Evolutionary conservation across 2,113 vertebrate genomes (phyloP).

Genomic region (Hippopotamus amphibius): DNA sequence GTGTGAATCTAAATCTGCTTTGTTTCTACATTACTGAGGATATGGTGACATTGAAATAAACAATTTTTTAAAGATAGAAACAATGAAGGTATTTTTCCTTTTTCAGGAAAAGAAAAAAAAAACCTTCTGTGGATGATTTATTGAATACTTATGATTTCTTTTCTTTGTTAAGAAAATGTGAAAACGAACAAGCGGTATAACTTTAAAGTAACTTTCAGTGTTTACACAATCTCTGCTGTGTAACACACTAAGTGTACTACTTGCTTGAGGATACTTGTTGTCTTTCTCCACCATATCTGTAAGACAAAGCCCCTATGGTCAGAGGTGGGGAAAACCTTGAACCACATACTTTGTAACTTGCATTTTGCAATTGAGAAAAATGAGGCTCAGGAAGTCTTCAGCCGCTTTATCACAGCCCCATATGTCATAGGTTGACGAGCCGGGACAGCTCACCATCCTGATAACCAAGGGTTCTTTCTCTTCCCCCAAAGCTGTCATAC

Average conservation of each 20-base stretch:
- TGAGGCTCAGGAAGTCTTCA: neutral
- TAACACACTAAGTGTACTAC: neutral
- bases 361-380: neutral
- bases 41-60: constrained; percentile 18
- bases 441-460: neutral
- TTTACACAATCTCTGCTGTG: neutral
- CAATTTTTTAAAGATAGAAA: constrained; percentile 22
- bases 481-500: neutral
- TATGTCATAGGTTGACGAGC: neutral
- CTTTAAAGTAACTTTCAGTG: neutral
- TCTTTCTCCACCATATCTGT: neutral
- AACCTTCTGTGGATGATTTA: neutral
- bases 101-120: neutral
- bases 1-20: neutral
- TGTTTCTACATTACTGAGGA: constrained; percentile 47
- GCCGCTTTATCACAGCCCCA: neutral
- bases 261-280: neutral
- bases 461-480: neutral
- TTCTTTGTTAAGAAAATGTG: neutral
- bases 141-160: neutral
- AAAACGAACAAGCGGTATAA: neutral
- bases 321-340: neutral
- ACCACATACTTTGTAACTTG: neutral
- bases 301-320: neutral
- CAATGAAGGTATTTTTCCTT: neutral